Base-by-base conservation (phyloP, 2,888 invertebrate species). In the Eupithecia pulchellata region DNA sequence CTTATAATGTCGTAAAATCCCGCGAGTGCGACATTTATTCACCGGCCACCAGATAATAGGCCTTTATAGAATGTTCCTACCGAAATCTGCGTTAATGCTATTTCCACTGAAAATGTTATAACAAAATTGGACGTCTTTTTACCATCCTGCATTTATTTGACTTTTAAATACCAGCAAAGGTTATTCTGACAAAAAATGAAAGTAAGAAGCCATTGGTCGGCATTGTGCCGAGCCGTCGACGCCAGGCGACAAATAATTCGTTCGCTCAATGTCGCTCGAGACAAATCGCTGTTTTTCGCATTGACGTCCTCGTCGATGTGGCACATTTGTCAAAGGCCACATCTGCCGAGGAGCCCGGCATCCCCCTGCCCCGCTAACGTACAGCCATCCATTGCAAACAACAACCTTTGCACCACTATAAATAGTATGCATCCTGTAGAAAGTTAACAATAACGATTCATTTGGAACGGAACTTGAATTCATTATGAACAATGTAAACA, bases 181-280 rank as follows among this genome's bases (percentile, higher is more conserved):
- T 11, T 52, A 11, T 25, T 47, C 20, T 52, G 52, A 25, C 52
- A 52, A 25, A 52, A 52, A 20, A 52, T 11, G 11, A 52, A 47
- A 11, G 25, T 25, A 52, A 25, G 47, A 25, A 25, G 8, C 1
- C 0, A 11, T 11, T 52, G 52, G 25, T 13, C 25, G 52, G 4
- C 25, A 52, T 13, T 25, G 61, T 13, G 13, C 17, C 61, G 34
- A 34, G 61, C n/a, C 58, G n/a, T 32, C 58, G 30, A n/a, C 58
- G 20, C 20, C 58, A 20, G 55, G 34, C 66, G 73, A 73, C 69
- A 73, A 67, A 69, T 70, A 68, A 72, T 58, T 65, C 76, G 68
- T 68, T 76, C 74, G 71, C 74, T 74, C 74, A 76, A 71, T 68
- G 76, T 76, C 76, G 62, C 39, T 2, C 55, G 72, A 74, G 69